Conservation (phyloP, 1,140 invertebrate genomes). For the Eufriesea mexicana region DNA sequence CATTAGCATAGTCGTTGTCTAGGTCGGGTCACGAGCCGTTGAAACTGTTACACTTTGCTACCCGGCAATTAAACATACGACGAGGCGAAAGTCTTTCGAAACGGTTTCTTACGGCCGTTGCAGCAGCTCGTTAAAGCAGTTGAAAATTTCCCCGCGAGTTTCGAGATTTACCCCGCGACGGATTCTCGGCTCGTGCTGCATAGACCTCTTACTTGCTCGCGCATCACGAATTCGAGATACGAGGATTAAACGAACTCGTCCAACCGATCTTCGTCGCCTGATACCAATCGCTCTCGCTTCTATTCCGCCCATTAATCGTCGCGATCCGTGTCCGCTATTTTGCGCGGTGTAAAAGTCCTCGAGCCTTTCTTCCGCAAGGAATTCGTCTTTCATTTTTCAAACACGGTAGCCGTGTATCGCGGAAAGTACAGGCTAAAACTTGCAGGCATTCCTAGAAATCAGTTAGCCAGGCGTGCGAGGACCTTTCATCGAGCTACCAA, state of each 20-base stretch:
- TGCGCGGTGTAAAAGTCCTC: too few relatives aligned
- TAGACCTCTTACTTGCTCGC: background rate
- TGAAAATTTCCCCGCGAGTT: background rate
- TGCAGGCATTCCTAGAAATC: background rate
- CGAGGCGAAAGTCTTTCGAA: slow-evolving; percentile 30
- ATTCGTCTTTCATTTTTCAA: background rate
- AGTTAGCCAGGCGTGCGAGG: background rate
- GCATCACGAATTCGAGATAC: background rate
- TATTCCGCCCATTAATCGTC: too few relatives aligned
- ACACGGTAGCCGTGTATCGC: too few relatives aligned
- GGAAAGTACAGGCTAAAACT: too few relatives aligned
- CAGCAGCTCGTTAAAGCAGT: background rate
- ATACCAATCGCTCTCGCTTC: too few relatives aligned
- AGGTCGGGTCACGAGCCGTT: slow-evolving; percentile 32
- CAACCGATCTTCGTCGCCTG: too few relatives aligned
- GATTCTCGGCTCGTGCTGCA: too few relatives aligned
- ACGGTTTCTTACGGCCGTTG: slow-evolving; percentile 5
- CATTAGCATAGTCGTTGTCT: slow-evolving; percentile 43
- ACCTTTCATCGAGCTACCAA: too few relatives aligned
- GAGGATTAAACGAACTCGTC: background rate
- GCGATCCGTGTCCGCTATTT: too few relatives aligned
- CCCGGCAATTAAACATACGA: slow-evolving; percentile 38
- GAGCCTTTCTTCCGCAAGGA: background rate
- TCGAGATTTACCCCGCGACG: background rate
- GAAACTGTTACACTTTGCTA: slow-evolving; percentile 32